A percentile compares a stretch with the other conserved stretches of the same genome.
Evolutionary conservation across 1,140 invertebrate genomes (phyloP).

Genomic region (Procambarus virginalis): DNA sequence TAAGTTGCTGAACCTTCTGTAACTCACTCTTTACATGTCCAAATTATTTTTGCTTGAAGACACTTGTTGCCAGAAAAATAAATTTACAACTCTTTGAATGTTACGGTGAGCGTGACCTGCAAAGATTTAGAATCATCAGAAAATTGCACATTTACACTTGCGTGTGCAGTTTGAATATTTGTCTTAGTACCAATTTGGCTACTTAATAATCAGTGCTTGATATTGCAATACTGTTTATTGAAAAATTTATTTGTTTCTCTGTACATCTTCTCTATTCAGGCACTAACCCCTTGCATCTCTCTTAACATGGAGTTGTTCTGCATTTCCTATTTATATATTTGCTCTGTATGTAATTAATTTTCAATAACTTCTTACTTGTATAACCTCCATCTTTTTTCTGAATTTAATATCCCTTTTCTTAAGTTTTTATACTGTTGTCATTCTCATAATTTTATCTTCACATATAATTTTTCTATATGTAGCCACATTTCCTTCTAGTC

Average conservation of each 20-base stretch:
- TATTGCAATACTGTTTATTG: neutral
- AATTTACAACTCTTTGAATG: neutral
- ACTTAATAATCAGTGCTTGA: neutral
- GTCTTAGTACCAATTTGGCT: neutral
- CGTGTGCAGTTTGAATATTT: neutral
- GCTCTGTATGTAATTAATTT: neutral
- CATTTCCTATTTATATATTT: neutral
- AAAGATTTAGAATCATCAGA: neutral
- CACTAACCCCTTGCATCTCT: neutral
- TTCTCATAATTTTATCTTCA: neutral
- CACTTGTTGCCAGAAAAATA: neutral
- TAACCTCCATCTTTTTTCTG: neutral
- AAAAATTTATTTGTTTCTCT: neutral
- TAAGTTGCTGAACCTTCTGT: neutral
- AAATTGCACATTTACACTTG: neutral
- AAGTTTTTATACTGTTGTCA: neutral
- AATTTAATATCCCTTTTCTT: neutral
- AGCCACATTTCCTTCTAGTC: neutral
- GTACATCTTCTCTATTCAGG: neutral
- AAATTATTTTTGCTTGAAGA: neutral
- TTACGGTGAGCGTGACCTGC: neutral
- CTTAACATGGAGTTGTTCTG: neutral
- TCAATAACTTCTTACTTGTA: neutral
- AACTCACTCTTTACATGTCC: neutral
- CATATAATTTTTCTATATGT: neutral